Conservation (phyloP, 2,113 vertebrate species). For the Micronycteris hirsuta region DNA sequence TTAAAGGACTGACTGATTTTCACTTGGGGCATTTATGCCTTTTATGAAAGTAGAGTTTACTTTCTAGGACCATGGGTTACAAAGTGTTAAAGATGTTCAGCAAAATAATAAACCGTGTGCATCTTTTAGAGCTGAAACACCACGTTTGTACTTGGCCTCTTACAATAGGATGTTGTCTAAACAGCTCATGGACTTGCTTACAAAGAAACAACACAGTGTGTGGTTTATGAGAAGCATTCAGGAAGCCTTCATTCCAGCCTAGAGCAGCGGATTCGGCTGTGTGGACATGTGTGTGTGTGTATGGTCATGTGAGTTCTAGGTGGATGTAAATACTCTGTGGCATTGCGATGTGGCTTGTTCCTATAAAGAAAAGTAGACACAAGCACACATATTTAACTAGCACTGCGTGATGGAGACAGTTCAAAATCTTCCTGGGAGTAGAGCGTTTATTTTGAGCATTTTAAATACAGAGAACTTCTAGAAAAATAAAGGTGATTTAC, state of each 20-base stretch:
- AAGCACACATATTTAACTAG: background rate
- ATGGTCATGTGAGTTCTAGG: background rate
- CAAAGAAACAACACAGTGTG: background rate
- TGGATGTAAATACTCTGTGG: background rate
- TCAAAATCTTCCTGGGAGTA: background rate
- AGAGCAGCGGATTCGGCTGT: background rate
- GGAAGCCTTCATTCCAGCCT: background rate
- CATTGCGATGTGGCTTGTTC: background rate
- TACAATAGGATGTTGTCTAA: background rate
- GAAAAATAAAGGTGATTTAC: background rate
- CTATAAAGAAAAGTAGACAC: background rate
- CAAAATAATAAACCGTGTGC: accelerated
- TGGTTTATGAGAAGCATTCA: background rate
- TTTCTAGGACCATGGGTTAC: background rate
- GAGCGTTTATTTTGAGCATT: background rate
- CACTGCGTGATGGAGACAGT: background rate
- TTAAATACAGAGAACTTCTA: background rate
- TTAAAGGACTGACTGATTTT: background rate
- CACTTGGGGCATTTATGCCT: background rate
- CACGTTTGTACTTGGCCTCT: background rate
- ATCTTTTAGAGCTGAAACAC: background rate
- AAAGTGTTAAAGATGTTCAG: background rate
- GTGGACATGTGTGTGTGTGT: background rate
- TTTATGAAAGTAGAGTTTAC: background rate
- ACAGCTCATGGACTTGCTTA: background rate